Conservation (phyloP, 2,888 invertebrate genomes). For the Apotomis capreana region DNA sequence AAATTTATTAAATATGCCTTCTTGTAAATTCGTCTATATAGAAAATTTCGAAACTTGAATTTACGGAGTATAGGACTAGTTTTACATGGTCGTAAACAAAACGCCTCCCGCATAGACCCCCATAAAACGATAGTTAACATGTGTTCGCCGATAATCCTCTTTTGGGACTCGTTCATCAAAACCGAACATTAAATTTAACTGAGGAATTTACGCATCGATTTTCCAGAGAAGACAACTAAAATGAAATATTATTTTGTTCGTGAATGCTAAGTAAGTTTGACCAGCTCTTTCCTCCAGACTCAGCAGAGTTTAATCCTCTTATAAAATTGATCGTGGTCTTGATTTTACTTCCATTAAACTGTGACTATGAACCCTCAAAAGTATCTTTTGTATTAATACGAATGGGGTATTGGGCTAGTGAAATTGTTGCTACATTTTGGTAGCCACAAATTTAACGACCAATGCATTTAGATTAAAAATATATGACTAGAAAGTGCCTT, state of each 20-base stretch:
- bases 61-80: conserved; percentile 33
- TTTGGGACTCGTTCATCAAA: conserved; percentile 16
- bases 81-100: conserved; percentile 47
- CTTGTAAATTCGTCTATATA: too few relatives aligned
- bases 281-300: conserved; percentile 22
- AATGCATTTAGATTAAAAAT: too few relatives aligned
- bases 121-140: conserved; percentile 25
- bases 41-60: background rate
- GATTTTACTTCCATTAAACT: conserved; percentile 1
- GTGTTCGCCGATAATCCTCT: conserved; percentile 26
- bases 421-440: background rate
- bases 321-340: conserved; percentile 14
- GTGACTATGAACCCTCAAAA: background rate
- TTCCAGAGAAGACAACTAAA: background rate
- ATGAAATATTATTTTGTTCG: conserved; percentile 13
- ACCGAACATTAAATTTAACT: conserved; percentile 8
- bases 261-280: conserved; percentile 19
- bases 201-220: background rate
- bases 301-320: conserved; percentile 19
- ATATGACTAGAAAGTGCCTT: too few relatives aligned
- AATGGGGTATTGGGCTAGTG: conserved; percentile 1
- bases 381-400: background rate
- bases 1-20: too few relatives aligned
- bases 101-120: conserved; percentile 40
- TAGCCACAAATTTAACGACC: background rate